These are phyloP conservation scores for Meghimatium bilineatum DNA, from an alignment of 2,888 invertebrate species.

Conservation along the genomic window DNA sequence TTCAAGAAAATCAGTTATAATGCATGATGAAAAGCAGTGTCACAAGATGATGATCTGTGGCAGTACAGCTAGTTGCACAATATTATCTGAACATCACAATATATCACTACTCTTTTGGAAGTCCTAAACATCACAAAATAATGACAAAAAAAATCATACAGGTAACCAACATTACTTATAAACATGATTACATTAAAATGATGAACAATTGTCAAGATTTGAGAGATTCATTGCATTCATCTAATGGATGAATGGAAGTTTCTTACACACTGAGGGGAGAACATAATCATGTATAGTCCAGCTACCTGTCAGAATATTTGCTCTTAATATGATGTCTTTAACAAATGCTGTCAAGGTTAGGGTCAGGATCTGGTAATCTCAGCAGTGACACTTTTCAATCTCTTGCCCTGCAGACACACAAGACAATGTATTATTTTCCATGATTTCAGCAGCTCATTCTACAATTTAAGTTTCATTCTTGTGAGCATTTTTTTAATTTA, in stretches of 20 bases:
- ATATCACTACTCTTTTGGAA: conserved; percentile 22
- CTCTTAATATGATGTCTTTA: not conserved
- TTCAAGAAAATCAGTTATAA: too few species aligned
- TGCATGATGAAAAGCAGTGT: too few species aligned
- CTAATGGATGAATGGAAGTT: not conserved
- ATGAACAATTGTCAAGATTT: not conserved
- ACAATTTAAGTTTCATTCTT: too few species aligned
- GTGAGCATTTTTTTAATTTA: too few species aligned
- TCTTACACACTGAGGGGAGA: not conserved
- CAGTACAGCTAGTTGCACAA: not conserved
- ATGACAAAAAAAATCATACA: not conserved
- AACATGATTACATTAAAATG: not conserved
- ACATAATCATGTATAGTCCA: not conserved
- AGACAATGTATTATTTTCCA: not conserved
- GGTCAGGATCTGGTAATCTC: conserved; percentile 40
- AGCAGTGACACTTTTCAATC: conserved; percentile 33
- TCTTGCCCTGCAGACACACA: conserved; percentile 44
- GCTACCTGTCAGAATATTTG: not conserved
- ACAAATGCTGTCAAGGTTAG: conserved; percentile 4
- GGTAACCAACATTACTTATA: not conserved
- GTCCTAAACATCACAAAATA: conserved; percentile 9
- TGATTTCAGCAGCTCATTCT: too few species aligned
- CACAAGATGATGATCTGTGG: too few species aligned
- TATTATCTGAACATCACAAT: not conserved
- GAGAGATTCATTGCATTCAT: conserved; percentile 11